Percentiles rank a stretch among this genome's conserved stretches.
These are phyloP conservation scores for Benthosema pterotum DNA, from an alignment of 2,797 vertebrate species.

Conservation along the genomic window DNA sequence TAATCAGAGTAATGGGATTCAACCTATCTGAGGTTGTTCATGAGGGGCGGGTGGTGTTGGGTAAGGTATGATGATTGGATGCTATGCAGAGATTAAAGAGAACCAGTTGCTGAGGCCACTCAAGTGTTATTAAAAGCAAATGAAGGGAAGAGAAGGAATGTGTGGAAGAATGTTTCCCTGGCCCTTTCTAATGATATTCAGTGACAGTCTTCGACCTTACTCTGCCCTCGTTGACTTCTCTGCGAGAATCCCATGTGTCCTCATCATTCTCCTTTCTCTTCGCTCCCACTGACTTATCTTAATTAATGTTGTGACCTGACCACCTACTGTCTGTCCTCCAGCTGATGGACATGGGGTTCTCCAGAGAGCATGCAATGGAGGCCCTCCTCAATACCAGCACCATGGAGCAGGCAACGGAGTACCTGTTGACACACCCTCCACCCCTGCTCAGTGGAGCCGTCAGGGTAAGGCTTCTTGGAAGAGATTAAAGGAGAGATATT, in stretches of 20 bases:
- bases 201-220: conserved; percentile 1
- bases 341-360: conserved; percentile 97
- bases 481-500: not conserved
- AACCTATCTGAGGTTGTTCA: not conserved
- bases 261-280: not conserved
- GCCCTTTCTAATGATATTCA: not conserved
- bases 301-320: not conserved
- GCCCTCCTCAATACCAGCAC: conserved; percentile 93
- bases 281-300: not conserved
- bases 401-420: conserved; percentile 96
- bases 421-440: conserved; percentile 92
- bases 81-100: not conserved
- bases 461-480: conserved; percentile 78
- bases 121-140: conserved; percentile 10
- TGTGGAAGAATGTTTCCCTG: conserved; percentile 2
- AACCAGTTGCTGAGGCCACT: conserved; percentile 6
- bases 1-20: not conserved
- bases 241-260: not conserved
- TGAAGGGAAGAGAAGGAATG: not conserved
- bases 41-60: conserved; percentile 11
- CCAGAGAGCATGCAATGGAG: conserved; percentile 94
- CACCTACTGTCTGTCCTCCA: conserved; percentile 50
- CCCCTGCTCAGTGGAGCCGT: conserved; percentile 92
- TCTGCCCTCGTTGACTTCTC: not conserved
- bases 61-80: conserved; percentile 4